Evolutionary conservation across 2,113 vertebrate species (phyloP), one percentile per base, ranked within the genome.

Genomic region (Nymphicus hollandicus): DNA sequence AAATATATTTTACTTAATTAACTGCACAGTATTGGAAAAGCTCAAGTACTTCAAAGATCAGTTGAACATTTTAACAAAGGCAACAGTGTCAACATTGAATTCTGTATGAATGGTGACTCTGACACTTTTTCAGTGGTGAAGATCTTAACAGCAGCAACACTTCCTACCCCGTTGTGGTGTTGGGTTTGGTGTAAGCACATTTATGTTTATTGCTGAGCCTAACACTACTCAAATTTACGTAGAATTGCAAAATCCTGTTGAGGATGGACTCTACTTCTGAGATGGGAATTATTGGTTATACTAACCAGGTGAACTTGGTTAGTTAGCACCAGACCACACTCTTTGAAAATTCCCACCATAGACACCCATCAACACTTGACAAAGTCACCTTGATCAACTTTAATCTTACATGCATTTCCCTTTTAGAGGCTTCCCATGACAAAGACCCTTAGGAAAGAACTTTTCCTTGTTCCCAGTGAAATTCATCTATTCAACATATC

Each of bases 181-280:
- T 69, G 2, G 15, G 29, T 66, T 84, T 71, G 55, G 19, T 58
- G 43, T 35, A 41, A 77, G 35, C 37, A 49, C 15, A 5, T 58
- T 82, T 11, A 3, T 7, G 6, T 63, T 77, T 33, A 88, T 31
- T 63, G 22, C 19, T 47, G 17, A 92, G 58, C 11, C 18, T 65
- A 47, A 66, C 0, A 58, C 10, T 29, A 55, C 41, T 33, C 41
- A 41, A 6, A 58, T 37, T 31, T 23, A 52, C 2, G 6, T 5
- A 61, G 31, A 65, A 23, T 68, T 79, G 49, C 24, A 46, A 37
- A 61, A 37, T 17, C 10, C 29, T 52, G 9, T 6, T 53, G 39
- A 72, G 49, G 37, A 64, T 8, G 5, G 44, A 53, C 31, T 39
- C 31, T 25, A 0, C 16, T 22, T 55, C 37, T 0, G 0, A 78